Conservation (phyloP, 1,140 invertebrate genomes). For the Temnothorax curvispinosus region DNA sequence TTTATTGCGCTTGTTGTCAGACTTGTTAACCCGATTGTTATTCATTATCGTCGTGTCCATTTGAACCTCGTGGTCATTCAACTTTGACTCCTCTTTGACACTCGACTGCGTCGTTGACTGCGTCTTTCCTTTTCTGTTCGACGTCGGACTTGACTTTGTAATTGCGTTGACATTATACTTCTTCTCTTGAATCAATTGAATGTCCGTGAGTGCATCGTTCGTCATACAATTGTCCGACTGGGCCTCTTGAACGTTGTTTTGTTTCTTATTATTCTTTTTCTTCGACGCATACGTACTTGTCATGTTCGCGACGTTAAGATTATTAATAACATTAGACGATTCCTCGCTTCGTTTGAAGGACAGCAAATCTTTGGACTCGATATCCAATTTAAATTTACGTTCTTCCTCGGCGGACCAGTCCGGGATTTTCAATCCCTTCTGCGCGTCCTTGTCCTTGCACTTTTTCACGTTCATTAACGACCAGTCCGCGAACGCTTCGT, state of each 20-base stretch:
- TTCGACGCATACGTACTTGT: constrained; percentile 21
- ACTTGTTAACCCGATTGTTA: constrained; percentile 73
- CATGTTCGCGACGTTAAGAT: constrained; percentile 47
- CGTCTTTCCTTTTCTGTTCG: constrained; percentile 75
- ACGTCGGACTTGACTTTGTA: constrained; percentile 74
- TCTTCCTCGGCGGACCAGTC: constrained; percentile 81
- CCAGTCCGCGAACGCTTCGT: constrained; percentile 76
- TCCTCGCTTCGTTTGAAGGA: constrained; percentile 70
- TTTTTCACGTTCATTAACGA: constrained; percentile 77
- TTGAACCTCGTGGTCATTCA: constrained; percentile 73
- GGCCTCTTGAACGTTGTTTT: constrained; percentile 58
- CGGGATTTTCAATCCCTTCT: constrained; percentile 76
- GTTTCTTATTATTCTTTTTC: constrained; percentile 64
- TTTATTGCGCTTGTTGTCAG: constrained; percentile 77
- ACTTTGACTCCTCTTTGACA: constrained; percentile 77
- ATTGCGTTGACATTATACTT: constrained; percentile 57
- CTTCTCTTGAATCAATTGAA: constrained; percentile 66
- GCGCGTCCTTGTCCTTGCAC: constrained; percentile 76
- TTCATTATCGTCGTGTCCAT: constrained; percentile 46
- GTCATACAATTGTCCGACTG: constrained; percentile 54
- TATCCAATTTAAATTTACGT: constrained; percentile 79
- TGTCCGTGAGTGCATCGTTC: constrained; percentile 40
- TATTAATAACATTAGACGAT: constrained; percentile 11
- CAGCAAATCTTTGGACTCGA: constrained; percentile 74
- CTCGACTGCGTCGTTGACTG: constrained; percentile 34